These are phyloP conservation scores for Choloepus hoffmanni DNA, from an alignment of 2,113 vertebrate species.

Conservation along the genomic window DNA sequence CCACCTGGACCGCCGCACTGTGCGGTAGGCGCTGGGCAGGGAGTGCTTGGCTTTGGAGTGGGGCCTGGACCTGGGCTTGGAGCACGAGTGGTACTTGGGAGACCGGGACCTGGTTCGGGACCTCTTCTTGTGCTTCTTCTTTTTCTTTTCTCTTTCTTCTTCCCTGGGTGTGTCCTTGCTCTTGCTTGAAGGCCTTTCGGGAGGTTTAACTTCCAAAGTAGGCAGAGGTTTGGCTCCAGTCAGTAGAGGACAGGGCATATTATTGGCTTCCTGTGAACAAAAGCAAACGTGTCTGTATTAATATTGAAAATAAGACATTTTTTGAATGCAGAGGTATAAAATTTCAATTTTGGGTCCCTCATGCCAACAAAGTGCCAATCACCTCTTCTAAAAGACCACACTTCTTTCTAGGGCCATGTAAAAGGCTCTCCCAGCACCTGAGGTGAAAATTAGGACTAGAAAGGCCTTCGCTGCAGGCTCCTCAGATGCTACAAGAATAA, in stretches of 20 bases:
- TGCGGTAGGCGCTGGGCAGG: constrained; percentile 96
- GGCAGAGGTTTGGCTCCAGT: constrained; percentile 83
- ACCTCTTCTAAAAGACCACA: too few relatives aligned
- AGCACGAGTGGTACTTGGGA: constrained; percentile 87
- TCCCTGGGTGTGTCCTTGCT: constrained; percentile 84
- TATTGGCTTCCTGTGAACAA: constrained; percentile 81
- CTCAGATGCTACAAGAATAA: background rate
- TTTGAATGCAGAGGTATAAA: rapidly evolving
- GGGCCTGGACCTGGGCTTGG: constrained; percentile 87
- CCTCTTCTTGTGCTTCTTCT: constrained; percentile 95
- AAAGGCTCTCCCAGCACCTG: background rate
- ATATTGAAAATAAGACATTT: background rate
- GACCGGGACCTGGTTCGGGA: constrained; percentile 93
- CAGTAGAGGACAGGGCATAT: constrained; percentile 78
- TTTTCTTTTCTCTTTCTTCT: constrained; percentile 94
- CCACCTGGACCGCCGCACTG: constrained; percentile 93
- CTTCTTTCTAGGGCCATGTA: background rate
- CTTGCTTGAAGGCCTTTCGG: constrained; percentile 84
- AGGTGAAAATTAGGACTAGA: rapidly evolving
- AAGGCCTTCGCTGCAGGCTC: background rate
- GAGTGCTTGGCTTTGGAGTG: constrained; percentile 94
- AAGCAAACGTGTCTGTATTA: background rate
- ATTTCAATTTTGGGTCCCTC: background rate
- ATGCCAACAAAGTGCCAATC: background rate
- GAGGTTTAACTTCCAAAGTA: constrained; percentile 79